Percentiles rank a stretch among this genome's conserved stretches.
Evolutionary conservation across 1,140 invertebrate genomes (phyloP).

Genomic region (Ooceraea biroi): DNA sequence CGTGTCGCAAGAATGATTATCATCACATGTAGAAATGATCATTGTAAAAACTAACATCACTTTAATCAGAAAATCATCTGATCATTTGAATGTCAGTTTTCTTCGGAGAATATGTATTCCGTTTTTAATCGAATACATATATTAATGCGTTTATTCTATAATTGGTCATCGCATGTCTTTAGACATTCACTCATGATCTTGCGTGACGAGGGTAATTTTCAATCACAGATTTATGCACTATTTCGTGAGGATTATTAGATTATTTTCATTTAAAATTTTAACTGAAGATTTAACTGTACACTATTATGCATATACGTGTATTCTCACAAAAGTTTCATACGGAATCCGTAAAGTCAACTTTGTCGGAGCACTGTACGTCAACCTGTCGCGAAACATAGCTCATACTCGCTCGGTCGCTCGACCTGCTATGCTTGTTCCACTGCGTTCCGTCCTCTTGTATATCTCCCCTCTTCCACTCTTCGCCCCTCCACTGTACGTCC

Average conservation of each 20-base stretch:
- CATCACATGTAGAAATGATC: background rate
- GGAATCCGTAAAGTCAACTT: background rate
- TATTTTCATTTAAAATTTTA: background rate
- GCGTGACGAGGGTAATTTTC: background rate
- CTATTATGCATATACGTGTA: background rate
- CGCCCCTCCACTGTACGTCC: slow-evolving; percentile 57
- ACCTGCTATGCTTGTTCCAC: slow-evolving; percentile 68
- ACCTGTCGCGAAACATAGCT: slow-evolving; percentile 4
- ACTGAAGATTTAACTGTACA: slow-evolving; percentile 1
- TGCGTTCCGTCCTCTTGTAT: slow-evolving; percentile 58
- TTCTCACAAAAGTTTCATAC: background rate
- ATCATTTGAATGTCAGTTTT: background rate
- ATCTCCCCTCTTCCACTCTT: slow-evolving; percentile 9
- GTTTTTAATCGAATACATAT: background rate
- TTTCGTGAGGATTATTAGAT: background rate
- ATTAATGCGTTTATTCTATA: background rate
- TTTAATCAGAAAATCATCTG: background rate
- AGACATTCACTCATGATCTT: background rate
- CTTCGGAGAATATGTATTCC: background rate
- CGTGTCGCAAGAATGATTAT: background rate
- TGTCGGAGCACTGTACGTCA: background rate
- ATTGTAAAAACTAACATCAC: background rate
- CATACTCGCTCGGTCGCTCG: slow-evolving; percentile 54
- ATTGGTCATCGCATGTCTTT: background rate
- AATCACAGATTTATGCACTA: background rate